Evolutionary conservation across 2,113 vertebrate species (phyloP), one percentile per base, ranked within the genome.

Genomic region (Pachyramphus minor): DNA sequence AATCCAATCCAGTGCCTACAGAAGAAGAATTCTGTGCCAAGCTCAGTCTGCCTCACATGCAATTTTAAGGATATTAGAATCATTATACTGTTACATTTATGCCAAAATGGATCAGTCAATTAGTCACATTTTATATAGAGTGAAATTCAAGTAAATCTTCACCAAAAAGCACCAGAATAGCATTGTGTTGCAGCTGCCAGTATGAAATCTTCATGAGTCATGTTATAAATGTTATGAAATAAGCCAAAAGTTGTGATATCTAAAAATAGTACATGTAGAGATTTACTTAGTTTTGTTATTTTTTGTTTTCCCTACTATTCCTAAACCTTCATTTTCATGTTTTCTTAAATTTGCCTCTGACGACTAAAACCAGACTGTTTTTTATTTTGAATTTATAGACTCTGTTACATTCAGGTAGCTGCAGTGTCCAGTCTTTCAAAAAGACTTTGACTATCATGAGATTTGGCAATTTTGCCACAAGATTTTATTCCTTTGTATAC

Each of bases 371-470:
- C 11, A 71, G 22, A 7, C 30, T 94, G 71, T 90, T 95, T 93
- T 93, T 93, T 90, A 71, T 71, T 92, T 73, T 88, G 17, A 88
- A 96, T 95, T 95, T 89, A 88, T 8, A 95, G 42, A 30, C 60
- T 93, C 17, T 31, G 2, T 77, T 95, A n/a, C 22, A 71, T 28
- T 83, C 50, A 80, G 74, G 42, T 68, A 90, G 77, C 55, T 81
- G 9, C 17, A 47, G 33, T 55, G 67, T 80, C 82, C 47, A 77
- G 42, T 47, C 39, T 91, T 96, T 86, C 64, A 90, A 88, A 95
- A 90, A 28, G 9, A 68, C 27, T 85, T 22, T 62, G 56, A 62
- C 52, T 72, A 42, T 41, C 78, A 74, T 53, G 76, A 86, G 75
- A 79, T 88, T 93, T 96, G 75, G 68, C 15, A 90, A 52, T 87